Base-by-base conservation (phyloP, 2,888 invertebrate genomes). In the Pelosia muscerda region DNA sequence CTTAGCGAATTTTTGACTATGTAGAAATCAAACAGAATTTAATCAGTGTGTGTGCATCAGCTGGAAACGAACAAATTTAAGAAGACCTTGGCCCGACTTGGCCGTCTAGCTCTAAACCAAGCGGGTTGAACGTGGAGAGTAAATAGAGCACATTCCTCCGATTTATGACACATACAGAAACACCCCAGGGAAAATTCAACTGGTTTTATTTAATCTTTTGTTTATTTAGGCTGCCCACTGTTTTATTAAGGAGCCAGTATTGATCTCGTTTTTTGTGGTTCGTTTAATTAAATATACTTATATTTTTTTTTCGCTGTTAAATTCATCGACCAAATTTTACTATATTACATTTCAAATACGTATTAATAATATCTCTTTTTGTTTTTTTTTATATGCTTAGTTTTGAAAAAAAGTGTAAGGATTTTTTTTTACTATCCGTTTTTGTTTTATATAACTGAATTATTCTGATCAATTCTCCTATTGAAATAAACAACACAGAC, bases 141-240 rank as follows among this genome's bases (percentile, higher is more conserved):
- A 55, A 55, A 25, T 55, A 25, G 19, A 55, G 8, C 65, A 76
- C 74, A 70, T 66, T 69, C 63, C 55, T 34, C 31, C 63, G 67
- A 77, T 75, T 75, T 79, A 65, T 64, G 59, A 63, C 69, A 23
- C 55, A 15, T 26, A 65, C 66, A 59, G 58, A 74, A 69, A 67
- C 61, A 26, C 26, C 53, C 56, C 26, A 60, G 64, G 60, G 15
- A 49, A 66, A 66, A 53, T 26, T 3, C 58, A 55, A 60, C 69
- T 68, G 60, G 70, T 64, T 76, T 66, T 71, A 77, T 79, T 77
- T 75, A 70, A 79, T 75, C 65, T 64, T 58, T 64, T 83, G 81
- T 81, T 80, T 80, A 73, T 78, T 84, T 82, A 83, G 81, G 81
- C 65, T 64, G 63, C 58, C 63, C 76, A 79, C 77, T 81, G 82